Percentiles rank a stretch among this genome's conserved stretches.
These are phyloP conservation scores for Callosobruchus maculatus DNA, from an alignment of 2,888 invertebrate genomes.

Conservation along the genomic window DNA sequence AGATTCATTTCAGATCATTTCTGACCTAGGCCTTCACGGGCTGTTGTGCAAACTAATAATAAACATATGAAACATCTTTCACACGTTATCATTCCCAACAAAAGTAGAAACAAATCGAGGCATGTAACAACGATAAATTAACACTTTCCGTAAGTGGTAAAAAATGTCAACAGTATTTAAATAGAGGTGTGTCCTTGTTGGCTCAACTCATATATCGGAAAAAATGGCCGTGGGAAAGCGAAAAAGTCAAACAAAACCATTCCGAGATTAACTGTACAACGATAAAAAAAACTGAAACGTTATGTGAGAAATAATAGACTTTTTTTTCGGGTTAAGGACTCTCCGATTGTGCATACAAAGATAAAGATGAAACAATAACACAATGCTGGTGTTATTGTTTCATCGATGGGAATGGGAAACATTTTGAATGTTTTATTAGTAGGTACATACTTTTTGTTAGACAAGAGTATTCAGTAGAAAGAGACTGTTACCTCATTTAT, in stretches of 20 bases:
- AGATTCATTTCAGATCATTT: no score
- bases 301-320: neutral
- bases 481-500: no score
- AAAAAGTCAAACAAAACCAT: slow-evolving; percentile 2
- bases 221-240: slow-evolving; percentile 21
- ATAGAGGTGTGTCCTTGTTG: slow-evolving; percentile 20
- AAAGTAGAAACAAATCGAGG: neutral
- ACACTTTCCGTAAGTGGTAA: neutral
- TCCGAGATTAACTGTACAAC: neutral
- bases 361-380: neutral
- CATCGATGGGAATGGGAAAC: no score
- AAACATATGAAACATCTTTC: no score
- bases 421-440: neutral
- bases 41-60: no score
- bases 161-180: slow-evolving; percentile 16
- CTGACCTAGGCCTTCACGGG: no score
- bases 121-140: neutral
- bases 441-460: no score
- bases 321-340: neutral
- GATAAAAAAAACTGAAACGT: neutral
- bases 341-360: neutral
- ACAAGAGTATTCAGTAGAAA: no score
- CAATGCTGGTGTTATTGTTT: neutral
- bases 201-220: slow-evolving; percentile 17
- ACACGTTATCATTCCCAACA: no score